Evolutionary conservation across 2,888 invertebrate genomes (phyloP).

Genomic region (Clistopyga incitator): DNA sequence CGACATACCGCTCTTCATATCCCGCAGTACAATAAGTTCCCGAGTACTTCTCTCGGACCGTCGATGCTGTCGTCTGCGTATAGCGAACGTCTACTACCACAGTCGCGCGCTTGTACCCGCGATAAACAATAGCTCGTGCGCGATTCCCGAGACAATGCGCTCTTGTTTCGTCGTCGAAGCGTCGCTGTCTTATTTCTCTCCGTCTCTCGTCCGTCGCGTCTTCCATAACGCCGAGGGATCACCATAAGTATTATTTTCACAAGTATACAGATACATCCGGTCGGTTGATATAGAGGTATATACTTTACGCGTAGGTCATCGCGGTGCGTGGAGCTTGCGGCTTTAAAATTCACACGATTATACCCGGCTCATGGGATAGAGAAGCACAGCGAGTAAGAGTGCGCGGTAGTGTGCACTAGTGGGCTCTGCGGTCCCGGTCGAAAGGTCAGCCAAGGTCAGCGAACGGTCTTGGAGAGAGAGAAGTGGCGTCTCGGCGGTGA

Average conservation of each 20-base stretch:
- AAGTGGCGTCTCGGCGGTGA: constrained; percentile 52
- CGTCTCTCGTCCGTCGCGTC: constrained; percentile 21
- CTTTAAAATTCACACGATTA: constrained; percentile 62
- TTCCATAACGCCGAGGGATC: neutral
- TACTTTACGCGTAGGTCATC: constrained; percentile 53
- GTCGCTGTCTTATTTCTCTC: constrained; percentile 32
- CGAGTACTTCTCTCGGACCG: constrained; percentile 53
- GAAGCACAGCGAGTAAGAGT: constrained; percentile 44
- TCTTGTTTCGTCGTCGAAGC: constrained; percentile 57
- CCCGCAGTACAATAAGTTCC: constrained; percentile 59
- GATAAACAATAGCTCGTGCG: constrained; percentile 60
- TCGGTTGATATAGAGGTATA: neutral
- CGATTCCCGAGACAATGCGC: constrained; percentile 58
- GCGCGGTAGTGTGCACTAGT: constrained; percentile 25
- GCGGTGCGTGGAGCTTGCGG: constrained; percentile 22
- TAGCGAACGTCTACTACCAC: constrained; percentile 3
- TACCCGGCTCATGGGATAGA: constrained; percentile 26
- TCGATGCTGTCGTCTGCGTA: constrained; percentile 39
- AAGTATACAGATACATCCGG: constrained; percentile 21
- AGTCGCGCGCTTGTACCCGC: constrained; percentile 43
- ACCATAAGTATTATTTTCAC: constrained; percentile 1
- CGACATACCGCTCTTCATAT: constrained; percentile 56
- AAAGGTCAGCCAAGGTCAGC: constrained; percentile 72
- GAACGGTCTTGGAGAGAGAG: constrained; percentile 66
- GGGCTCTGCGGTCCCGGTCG: constrained; percentile 66